phyloP scores from a whole-genome alignment of 2,888 invertebrate species.

The Venusia cambrica region DNA sequence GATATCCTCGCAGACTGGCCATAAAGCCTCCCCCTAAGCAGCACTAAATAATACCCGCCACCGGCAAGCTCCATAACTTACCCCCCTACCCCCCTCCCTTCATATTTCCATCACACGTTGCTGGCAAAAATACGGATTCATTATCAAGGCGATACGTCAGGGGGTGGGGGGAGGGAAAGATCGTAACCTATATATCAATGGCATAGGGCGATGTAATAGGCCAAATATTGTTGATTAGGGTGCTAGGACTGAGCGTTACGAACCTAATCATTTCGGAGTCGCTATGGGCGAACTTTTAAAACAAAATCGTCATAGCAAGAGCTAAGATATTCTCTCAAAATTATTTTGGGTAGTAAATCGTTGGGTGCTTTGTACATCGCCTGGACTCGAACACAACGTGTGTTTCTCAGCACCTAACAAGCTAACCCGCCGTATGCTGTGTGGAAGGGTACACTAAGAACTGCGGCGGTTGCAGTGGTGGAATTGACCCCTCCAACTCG shows the following conservation, averaged over 20 bases:
- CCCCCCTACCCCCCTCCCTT: conserved; percentile 53
- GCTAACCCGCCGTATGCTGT: no score
- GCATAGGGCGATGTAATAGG: conserved; percentile 66
- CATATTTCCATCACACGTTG: conserved; percentile 70
- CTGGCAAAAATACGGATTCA: conserved; percentile 76
- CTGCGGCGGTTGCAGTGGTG: no score
- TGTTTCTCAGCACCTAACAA: no score
- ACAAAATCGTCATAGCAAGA: no score
- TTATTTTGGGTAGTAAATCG: no score
- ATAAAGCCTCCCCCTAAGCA: conserved; percentile 33
- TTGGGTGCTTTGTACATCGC: no score
- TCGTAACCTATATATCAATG: conserved; percentile 81
- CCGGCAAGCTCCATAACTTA: conserved; percentile 40
- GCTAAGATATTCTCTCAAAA: no score
- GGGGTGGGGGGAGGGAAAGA: conserved; percentile 66
- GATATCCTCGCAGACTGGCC: conserved; percentile 26
- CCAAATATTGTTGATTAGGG: conserved; percentile 62
- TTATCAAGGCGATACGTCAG: conserved; percentile 74
- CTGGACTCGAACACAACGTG: no score
- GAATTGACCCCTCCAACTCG: no score
- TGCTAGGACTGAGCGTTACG: conserved; percentile 16
- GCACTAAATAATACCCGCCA: conserved; percentile 36
- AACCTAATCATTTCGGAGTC: no score
- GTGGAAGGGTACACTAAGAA: no score
- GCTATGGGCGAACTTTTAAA: no score